phyloP scores from a whole-genome alignment of 1,140 invertebrate genomes.

The Helicoverpa armigera region DNA sequence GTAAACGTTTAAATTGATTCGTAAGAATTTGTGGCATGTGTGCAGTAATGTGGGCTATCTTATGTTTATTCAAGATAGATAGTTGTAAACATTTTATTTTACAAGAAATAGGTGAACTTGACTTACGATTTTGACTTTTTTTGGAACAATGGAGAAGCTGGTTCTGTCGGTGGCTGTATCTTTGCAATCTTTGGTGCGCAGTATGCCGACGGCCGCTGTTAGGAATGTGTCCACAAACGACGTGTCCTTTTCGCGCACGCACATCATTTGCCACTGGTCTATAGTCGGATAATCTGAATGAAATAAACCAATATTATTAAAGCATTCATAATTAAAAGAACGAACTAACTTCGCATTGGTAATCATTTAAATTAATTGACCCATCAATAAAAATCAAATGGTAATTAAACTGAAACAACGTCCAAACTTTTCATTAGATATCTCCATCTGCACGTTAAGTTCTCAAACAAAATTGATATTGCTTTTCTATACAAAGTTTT shows the following conservation, averaged over 20 bases:
- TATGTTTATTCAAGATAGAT: conserved; percentile 16
- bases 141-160: conserved; percentile 92
- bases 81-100: conserved; percentile 3
- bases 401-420: not conserved
- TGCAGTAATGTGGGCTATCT: conserved; percentile 6
- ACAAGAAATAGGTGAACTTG: not conserved
- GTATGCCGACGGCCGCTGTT: conserved; percentile 91
- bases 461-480: not conserved
- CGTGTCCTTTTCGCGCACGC: conserved; percentile 92
- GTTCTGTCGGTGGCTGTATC: conserved; percentile 89
- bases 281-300: conserved; percentile 89
- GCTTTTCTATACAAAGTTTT: not conserved
- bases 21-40: conserved; percentile 29
- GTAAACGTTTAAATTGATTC: conserved; percentile 25
- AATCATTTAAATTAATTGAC: not conserved
- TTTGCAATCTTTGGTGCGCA: conserved; percentile 87
- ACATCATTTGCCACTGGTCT: conserved; percentile 92
- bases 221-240: conserved; percentile 93
- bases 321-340: conserved; percentile 37
- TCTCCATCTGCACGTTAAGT: not conserved
- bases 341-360: not conserved
- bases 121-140: conserved; percentile 93
- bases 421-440: too few species aligned
- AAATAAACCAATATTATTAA: conserved; percentile 42
- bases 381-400: not conserved